Base-by-base conservation (phyloP, 2,888 invertebrate species). In the Erynnis tages region DNA sequence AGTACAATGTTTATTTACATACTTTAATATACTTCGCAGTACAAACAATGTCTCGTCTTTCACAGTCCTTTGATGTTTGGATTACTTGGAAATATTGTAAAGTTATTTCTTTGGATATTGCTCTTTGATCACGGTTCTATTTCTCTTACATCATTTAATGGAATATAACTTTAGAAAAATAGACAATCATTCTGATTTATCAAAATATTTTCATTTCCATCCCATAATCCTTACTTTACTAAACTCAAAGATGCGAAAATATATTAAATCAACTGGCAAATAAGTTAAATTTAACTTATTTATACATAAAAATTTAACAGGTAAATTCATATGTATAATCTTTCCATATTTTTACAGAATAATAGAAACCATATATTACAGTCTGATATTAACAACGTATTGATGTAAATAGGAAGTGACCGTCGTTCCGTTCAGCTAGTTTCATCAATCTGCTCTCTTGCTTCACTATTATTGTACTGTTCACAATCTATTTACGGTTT, bases 91-190 rank as follows among this genome's bases (percentile, higher is more conserved):
- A 30, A 13, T 43, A 30, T 43, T 43, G 10, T n/a, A n/a, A 5
- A 10, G n/a, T 19, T 30, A 30, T 19, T 45, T 45, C 21, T 23
- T 45, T 14, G 17, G 23, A 13, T 38, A 23, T 13, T 11, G 23
- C 1, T 45, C 44, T 45, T 23, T 37, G 27, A 29, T 29, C 6
- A 29, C 11, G 8, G 2, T 17, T 38, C n/a, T 5, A 13, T 14
- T 37, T 13, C 8, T 19, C 35, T 29, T 37, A 29, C 13, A 17
- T 4, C 10, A 16, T 17, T 35, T 3, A 27, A n/a, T 10, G 5
- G 8, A 25, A 27, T 47, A 44, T 37, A 47, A 29, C 17, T 29
- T 13, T 47, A 37, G 29, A 47, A 47, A 47, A 47, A 47, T 47
- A 47, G 17, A 27, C n/a, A 3, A 29, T 8, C 10, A 32, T 19